Percentiles rank a stretch among this genome's conserved stretches.
phyloP scores from a whole-genome alignment of 2,113 vertebrate genomes.

The Labeo rohita region DNA sequence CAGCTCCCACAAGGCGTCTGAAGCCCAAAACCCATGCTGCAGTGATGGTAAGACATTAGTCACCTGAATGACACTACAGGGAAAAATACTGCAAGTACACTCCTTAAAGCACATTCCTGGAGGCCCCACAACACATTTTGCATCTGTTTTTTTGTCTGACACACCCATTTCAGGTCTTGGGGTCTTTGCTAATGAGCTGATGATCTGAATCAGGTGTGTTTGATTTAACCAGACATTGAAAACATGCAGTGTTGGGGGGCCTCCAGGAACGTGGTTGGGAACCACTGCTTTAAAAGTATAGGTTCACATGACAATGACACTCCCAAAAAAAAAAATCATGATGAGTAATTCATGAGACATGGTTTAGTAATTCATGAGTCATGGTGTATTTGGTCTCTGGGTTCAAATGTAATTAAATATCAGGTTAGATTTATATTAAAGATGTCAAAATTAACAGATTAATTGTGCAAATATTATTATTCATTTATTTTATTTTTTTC shows the following conservation, averaged over 20 bases:
- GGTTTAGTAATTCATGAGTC: neutral
- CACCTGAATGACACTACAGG: neutral
- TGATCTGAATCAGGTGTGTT: no score
- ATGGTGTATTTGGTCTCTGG: neutral
- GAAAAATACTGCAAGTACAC: neutral
- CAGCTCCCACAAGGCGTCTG: neutral
- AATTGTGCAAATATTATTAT: no score
- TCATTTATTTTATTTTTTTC: no score
- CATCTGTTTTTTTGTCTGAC: no score
- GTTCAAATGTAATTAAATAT: neutral
- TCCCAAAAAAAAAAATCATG: no score
- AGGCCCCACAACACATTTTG: no score
- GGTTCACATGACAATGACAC: neutral
- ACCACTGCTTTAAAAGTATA: neutral
- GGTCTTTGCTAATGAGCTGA: no score
- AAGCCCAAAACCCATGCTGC: constrained; percentile 60
- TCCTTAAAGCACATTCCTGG: neutral
- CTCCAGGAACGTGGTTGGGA: no score
- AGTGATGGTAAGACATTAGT: constrained; percentile 66
- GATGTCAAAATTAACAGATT: neutral
- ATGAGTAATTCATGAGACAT: neutral
- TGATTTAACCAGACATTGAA: no score
- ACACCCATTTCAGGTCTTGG: no score
- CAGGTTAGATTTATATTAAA: neutral
- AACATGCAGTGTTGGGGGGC: no score